Conservation (phyloP, 2,113 vertebrate species). For the Myrmophylax atrothorax region DNA sequence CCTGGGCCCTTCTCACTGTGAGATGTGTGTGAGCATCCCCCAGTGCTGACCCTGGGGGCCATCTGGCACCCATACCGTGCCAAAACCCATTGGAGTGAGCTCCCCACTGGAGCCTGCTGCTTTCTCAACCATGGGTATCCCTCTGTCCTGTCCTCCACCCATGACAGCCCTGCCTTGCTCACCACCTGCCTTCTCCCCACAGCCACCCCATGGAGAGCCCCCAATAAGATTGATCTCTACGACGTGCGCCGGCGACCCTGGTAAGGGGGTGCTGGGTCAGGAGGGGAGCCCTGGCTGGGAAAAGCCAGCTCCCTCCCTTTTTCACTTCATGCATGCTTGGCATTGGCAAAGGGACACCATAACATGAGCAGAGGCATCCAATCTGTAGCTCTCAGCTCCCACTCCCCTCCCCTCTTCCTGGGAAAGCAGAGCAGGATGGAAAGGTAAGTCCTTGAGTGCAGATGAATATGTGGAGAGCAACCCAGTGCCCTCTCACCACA, state of each 20-base stretch:
- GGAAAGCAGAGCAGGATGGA: neutral
- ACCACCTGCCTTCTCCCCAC: neutral
- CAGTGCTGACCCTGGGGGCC: fast-evolving
- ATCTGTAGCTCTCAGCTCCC: neutral
- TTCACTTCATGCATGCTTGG: conserved; percentile 74
- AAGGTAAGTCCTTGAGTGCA: neutral
- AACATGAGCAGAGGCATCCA: conserved; percentile 35
- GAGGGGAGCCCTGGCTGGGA: neutral
- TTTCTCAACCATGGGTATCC: neutral
- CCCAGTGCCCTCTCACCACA: neutral
- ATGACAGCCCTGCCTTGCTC: neutral
- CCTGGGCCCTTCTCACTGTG: fast-evolving
- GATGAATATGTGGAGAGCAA: neutral
- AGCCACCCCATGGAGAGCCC: conserved; percentile 94
- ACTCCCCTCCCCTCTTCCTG: neutral
- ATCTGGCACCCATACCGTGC: fast-evolving
- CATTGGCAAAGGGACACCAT: conserved; percentile 66
- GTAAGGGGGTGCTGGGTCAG: conserved; percentile 73
- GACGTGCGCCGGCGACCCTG: conserved; percentile 96
- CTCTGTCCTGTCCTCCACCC: neutral
- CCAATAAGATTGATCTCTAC: conserved; percentile 98
- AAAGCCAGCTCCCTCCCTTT: conserved; percentile 71
- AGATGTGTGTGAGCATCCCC: fast-evolving
- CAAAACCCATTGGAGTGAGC: neutral
- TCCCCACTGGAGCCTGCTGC: fast-evolving